These are phyloP conservation scores for Saturnia japonica DNA, from an alignment of 2,888 invertebrate species.

Conservation along the genomic window DNA sequence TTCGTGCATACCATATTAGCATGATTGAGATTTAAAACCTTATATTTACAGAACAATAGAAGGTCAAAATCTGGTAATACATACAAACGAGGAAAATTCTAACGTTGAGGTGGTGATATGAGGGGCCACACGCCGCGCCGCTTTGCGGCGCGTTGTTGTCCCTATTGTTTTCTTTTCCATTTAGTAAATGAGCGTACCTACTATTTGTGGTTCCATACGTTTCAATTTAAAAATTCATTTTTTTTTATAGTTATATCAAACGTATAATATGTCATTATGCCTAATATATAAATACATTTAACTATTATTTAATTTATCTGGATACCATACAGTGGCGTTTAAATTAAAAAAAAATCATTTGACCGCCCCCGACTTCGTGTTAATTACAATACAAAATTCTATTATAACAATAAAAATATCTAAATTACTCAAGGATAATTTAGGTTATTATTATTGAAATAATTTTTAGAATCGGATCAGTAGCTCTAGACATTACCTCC, in stretches of 20 bases:
- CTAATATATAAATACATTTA: no score
- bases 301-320: no score
- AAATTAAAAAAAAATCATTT: no score
- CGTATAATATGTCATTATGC: no score
- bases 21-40: constrained; percentile 67
- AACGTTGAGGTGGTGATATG: neutral
- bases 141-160: neutral
- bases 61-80: constrained; percentile 64
- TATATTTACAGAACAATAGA: constrained; percentile 76
- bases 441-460: no score
- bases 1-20: constrained; percentile 69
- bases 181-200: neutral
- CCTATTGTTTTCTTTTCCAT: neutral
- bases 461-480: no score
- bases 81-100: constrained; percentile 58
- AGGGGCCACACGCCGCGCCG: neutral
- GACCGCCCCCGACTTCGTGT: no score
- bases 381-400: no score
- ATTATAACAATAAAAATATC: no score
- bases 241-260: neutral
- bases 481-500: no score
- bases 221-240: neutral
- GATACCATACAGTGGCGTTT: no score
- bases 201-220: neutral
- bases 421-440: no score